phyloP scores from a whole-genome alignment of 2,888 invertebrate species.

The Taphrorychus bicolor region DNA sequence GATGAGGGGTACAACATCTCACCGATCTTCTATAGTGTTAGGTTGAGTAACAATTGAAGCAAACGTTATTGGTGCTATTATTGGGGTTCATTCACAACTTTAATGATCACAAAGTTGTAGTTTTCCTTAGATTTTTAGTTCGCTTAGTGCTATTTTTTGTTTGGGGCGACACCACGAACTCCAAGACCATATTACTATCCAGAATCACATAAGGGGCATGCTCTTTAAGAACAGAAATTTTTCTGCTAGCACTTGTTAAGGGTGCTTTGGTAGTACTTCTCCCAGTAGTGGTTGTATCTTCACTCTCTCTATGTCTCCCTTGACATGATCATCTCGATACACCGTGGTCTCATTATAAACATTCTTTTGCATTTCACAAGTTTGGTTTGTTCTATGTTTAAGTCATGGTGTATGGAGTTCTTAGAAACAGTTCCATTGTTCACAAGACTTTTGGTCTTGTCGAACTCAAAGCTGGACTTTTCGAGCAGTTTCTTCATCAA shows the following conservation, averaged over 20 bases:
- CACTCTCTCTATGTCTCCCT: too few relatives aligned
- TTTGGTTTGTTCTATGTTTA: slow-evolving; percentile 59
- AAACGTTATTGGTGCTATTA: too few relatives aligned
- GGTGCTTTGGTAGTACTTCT: background rate
- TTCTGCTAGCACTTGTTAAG: slow-evolving; percentile 21
- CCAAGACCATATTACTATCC: slow-evolving; percentile 55
- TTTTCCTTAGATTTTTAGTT: too few relatives aligned
- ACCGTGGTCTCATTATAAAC: slow-evolving; percentile 66
- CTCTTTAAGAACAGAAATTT: slow-evolving; percentile 47
- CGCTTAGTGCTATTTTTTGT: too few relatives aligned
- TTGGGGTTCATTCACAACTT: too few relatives aligned
- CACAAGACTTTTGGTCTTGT: slow-evolving; percentile 49
- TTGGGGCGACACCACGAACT: slow-evolving; percentile 40
- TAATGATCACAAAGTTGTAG: too few relatives aligned
- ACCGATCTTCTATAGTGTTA: too few relatives aligned
- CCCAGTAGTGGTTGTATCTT: too few relatives aligned
- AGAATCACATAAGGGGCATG: slow-evolving; percentile 43
- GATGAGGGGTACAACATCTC: too few relatives aligned
- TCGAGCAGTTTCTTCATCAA: slow-evolving; percentile 44
- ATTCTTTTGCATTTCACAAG: slow-evolving; percentile 62
- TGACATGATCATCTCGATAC: slow-evolving; percentile 28
- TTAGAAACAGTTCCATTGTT: slow-evolving; percentile 49
- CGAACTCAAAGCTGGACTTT: slow-evolving; percentile 49
- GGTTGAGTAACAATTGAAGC: too few relatives aligned
- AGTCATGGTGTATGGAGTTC: slow-evolving; percentile 51